A percentile compares a stretch with the other conserved stretches of the same genome.
Evolutionary conservation across 2,888 invertebrate species (phyloP).

Genomic region (Copidosoma aretas): DNA sequence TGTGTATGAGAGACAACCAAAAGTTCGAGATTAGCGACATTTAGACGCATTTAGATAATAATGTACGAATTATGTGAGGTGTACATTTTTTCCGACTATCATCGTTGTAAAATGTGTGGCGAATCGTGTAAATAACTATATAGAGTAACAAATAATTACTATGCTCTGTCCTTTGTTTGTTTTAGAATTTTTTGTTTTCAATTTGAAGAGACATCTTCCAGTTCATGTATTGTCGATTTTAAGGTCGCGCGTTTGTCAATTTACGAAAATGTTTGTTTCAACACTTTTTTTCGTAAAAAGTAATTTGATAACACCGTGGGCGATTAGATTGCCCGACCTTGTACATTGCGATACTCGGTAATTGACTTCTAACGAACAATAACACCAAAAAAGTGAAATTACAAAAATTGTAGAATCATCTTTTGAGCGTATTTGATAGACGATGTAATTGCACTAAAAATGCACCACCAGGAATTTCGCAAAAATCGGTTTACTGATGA

Average conservation of each 20-base stretch:
- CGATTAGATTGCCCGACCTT: background rate
- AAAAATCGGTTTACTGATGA: constrained; percentile 8
- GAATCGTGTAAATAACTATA: background rate
- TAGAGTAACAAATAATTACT: background rate
- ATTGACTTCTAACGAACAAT: background rate
- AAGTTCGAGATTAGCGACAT: constrained; percentile 29
- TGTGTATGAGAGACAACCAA: constrained; percentile 7
- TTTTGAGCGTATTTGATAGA: background rate
- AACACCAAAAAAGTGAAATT: constrained; percentile 6
- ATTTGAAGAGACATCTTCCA: background rate
- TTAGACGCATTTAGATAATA: constrained; percentile 27
- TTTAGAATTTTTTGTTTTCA: constrained; percentile 1
- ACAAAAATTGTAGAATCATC: constrained; percentile 4
- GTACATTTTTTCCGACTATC: constrained; percentile 27
- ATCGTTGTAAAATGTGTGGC: constrained; percentile 15
- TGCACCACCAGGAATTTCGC: constrained; percentile 22
- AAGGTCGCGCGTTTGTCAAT: too few species aligned
- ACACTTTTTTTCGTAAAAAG: too few species aligned
- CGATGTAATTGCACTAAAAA: constrained; percentile 1
- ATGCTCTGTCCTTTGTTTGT: background rate
- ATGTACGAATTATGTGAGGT: too few species aligned
- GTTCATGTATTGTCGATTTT: too few species aligned
- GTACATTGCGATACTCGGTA: background rate
- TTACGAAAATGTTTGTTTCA: too few species aligned
- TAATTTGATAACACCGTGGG: too few species aligned